Base-by-base conservation (phyloP, 1,140 invertebrate species). In the Mycetomoellerius zeteki region DNA sequence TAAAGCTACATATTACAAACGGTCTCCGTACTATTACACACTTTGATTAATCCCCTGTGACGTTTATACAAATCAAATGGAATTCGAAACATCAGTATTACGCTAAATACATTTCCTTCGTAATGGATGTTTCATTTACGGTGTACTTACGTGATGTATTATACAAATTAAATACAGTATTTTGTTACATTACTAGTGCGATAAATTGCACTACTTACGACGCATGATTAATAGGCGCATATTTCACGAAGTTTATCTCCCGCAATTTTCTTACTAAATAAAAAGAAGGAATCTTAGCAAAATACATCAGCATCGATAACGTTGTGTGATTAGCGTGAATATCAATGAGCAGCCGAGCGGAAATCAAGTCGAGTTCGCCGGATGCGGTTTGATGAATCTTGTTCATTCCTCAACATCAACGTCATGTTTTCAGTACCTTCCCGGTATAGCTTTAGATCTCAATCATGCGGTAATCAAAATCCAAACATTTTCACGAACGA, bases 321-420 rank as follows among this genome's bases (percentile, higher is more conserved):
- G 82, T 86, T 65, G 54, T 62, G 69, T 75, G 80, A 84, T 84
- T 84, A 84, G 80, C 86, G 87, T 88, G 69, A 62, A 86, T 69
- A 64, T 87, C 56, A 72, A 75, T 87, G 86, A 81, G 54, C 75
- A 86, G 62, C 27, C 54, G 43, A 76, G 69, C 52, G 77, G 62
- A 88, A 85, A 86, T 84, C 54, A 72, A 52, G 65, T 43, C 33
- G 80, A 60, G 43, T 58, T 77, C 77, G 58, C 62, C 37, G 65
- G 65, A 88, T 75, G 76, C 76, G 50, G 67, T 60, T 91, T 89
- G 86, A 91, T 88, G 72, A 91, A 89, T 88, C 84, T 80, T 64
- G 52, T 47, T 56, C 78, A 75, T 87, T 73, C 50, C 33, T 71
- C 76, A 86, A 81, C 43, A 81, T 86, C 65, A 77, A 86, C 58